Evolutionary conservation across 2,113 vertebrate genomes (phyloP), one percentile per base, ranked within the genome.

Genomic region (Pteronura brasiliensis): DNA sequence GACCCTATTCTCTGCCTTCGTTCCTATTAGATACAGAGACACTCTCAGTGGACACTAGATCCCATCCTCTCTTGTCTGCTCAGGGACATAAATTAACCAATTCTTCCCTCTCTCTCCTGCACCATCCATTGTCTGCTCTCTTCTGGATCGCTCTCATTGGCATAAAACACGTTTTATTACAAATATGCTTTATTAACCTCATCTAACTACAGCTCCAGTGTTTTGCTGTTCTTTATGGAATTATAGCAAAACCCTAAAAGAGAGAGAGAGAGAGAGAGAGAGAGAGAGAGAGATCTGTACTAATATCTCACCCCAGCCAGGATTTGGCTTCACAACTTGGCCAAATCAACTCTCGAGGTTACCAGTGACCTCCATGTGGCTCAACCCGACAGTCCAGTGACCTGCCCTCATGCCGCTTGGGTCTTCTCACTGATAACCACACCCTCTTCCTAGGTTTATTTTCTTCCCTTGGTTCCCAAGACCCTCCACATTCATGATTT

Each of bases 281-380:
- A 59, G 10, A 61, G 21, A 59, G 9, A 27, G 23, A 47, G 72
- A 47, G 0, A 42, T 52, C 39, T n/a, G 4, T 27, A 36, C 72
- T 42, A 18, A 69, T 23, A 23, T 81, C 17, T 90, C n/a, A 52
- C 13, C 89, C 47, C 34, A 25, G 0, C 36, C 36, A 55, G 76
- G 18, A 4, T 71, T n/a, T 39, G 88, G 44, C n/a, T 59, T 17
- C 17, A 17, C 23, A 92, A 97, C 95, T 98, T 97, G 96, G 97
- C 92, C 89, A 39, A 61, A 96, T 55, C 71, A 39, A 6, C 67
- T 34, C n/a, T 77, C 52, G 34, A 93, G 69, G 44, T 80, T 80
- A 47, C 27, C 3, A 12, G 20, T 34, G 67, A 57, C 31, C 18
- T 91, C 15, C 3, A 13, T 13, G 14, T 47, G 69, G 82, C 57